Evolutionary conservation across 1,140 invertebrate species (phyloP).

Genomic region (Branchinecta lindahli): DNA sequence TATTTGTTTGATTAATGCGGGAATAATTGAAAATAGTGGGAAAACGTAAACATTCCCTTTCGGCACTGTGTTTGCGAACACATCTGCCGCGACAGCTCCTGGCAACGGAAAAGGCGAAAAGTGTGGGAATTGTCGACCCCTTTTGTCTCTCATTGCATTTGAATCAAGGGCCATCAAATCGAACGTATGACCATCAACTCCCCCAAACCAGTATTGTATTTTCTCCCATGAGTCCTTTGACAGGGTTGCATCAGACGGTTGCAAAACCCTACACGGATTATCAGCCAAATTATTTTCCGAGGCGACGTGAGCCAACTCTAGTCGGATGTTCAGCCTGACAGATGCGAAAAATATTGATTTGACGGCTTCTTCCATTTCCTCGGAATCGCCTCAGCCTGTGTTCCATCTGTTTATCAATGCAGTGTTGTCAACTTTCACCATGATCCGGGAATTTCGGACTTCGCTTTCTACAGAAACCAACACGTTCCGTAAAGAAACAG

Average conservation of each 20-base stretch:
- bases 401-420: neutral
- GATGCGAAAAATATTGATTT: neutral
- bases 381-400: neutral
- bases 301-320: neutral
- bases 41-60: neutral
- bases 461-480: neutral
- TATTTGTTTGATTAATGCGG: neutral
- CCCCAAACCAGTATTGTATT: neutral
- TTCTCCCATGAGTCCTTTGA: neutral
- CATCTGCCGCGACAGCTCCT: neutral
- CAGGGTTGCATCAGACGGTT: neutral
- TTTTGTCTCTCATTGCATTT: conserved; percentile 1
- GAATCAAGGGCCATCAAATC: conserved; percentile 4
- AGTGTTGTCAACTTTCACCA: neutral
- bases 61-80: neutral
- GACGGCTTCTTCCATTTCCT: neutral
- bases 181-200: neutral
- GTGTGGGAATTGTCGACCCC: neutral
- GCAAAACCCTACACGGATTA: neutral
- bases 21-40: neutral
- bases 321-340: too few species aligned
- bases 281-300: neutral
- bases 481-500: neutral
- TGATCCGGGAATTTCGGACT: neutral
- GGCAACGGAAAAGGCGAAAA: neutral